Evolutionary conservation across 2,888 invertebrate species (phyloP), one percentile per base, ranked within the genome.

Genomic region (Rhimphoctona megacephalus): DNA sequence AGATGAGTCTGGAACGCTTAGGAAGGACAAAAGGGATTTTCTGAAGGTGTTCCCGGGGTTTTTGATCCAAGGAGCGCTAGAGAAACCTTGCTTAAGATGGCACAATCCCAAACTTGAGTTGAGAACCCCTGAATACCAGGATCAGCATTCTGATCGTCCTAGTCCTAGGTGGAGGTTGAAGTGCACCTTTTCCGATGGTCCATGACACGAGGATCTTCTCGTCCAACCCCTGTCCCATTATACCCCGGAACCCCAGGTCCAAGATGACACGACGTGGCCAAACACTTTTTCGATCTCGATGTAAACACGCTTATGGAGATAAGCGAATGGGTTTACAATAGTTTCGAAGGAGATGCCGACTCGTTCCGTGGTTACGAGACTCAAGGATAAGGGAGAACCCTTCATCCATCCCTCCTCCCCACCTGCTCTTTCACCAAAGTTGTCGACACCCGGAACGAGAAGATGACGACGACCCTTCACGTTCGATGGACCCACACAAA

Each of bases 241-340:
- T 57, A 39, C 36, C 17, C 36, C 25, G 64, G 36, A 61, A 22
- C 19, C 49, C n/a, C 19, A 14, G 22, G 69, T 61, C 39, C 25
- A 17, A 14, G 36, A 39, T 66, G 52, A 69, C 67, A 54, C 69
- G 52, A 72, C 25, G 39, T 36, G 64, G 25, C 46, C 25, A n/a
- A 52, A 73, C 54, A 64, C 64, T 72, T 70, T 57, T 43, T 66
- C 82, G 82, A 82, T 84, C 86, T 76, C 46, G 73, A 85, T 89
- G 88, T 85, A 89, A 90, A 89, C 89, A 88, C 81, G 78, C 85
- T 82, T 88, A 88, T 89, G 87, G 81, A 89, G 88, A 89, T 89
- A 73, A 88, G 83, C 79, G 81, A 85, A 83, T 81, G 83, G 81
- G 74, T 77, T 82, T 80, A 52, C 86, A 83, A 87, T 89, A 84